phyloP scores from a whole-genome alignment of 2,113 vertebrate species.

The Taurulus bubalis region DNA sequence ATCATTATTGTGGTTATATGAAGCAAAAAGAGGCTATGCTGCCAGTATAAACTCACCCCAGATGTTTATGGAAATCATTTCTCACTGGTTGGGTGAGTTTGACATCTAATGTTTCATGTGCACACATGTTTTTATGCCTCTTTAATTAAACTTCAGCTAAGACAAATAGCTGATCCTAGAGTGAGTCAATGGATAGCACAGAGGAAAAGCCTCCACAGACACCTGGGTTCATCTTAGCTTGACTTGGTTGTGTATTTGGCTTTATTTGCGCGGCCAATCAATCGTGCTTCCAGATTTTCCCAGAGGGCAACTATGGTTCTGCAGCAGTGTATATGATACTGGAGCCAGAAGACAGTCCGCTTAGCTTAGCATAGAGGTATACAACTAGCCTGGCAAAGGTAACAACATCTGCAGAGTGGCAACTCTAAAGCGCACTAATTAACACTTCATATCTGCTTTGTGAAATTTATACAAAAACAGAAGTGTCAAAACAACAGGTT shows the following conservation, averaged over 20 bases:
- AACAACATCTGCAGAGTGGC: neutral
- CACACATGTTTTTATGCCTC: slow-evolving; percentile 13
- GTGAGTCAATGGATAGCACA: neutral
- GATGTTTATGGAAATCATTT: slow-evolving; percentile 64
- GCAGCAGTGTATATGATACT: neutral
- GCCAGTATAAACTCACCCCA: slow-evolving; percentile 47
- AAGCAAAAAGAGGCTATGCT: slow-evolving; percentile 28
- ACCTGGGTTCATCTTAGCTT: neutral
- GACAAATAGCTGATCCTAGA: slow-evolving; percentile 2
- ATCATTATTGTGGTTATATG: slow-evolving; percentile 31
- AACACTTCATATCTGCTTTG: neutral
- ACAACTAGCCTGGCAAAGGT: neutral
- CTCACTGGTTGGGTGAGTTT: slow-evolving; percentile 14
- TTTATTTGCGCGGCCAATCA: neutral
- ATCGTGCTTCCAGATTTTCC: neutral
- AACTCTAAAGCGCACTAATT: neutral
- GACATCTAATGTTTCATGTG: slow-evolving; percentile 25
- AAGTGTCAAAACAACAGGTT: neutral
- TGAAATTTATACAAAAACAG: neutral
- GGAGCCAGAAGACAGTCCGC: neutral
- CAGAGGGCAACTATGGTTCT: neutral
- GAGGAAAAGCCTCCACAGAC: neutral
- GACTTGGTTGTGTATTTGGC: neutral
- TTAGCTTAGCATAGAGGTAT: neutral
- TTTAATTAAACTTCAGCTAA: slow-evolving; percentile 23